Percentiles rank a stretch among this genome's conserved stretches.
Conservation (phyloP, 35 echinoderm and acorn worm species). For the Holothuria glaberrima region DNA sequence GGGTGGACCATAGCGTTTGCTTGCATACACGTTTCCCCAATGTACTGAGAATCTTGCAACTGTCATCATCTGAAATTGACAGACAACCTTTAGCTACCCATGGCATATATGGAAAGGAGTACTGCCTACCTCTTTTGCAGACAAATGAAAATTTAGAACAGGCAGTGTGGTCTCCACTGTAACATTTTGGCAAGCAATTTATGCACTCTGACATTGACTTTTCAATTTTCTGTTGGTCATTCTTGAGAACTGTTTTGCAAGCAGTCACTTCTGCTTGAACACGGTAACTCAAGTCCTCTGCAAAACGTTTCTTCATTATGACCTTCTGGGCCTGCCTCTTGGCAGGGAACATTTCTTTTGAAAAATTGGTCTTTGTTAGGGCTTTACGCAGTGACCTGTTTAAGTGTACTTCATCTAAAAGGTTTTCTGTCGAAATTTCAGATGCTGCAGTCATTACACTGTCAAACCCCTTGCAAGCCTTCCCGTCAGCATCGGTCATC, state of each 20-base stretch:
- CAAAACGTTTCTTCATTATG: background rate
- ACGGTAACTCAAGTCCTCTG: background rate
- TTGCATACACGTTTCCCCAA: slow-evolving; percentile 29
- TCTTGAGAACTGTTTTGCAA: background rate
- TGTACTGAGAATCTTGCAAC: background rate
- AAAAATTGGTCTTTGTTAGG: background rate
- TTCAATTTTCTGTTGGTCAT: background rate
- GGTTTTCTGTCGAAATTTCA: too few relatives aligned
- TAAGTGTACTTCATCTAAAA: too few relatives aligned
- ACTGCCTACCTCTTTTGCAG: too few relatives aligned
- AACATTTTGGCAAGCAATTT: too few relatives aligned
- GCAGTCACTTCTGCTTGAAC: background rate
- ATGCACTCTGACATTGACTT: too few relatives aligned
- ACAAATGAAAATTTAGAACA: too few relatives aligned
- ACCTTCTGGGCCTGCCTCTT: background rate
- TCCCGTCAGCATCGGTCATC: too few relatives aligned
- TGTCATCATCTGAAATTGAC: background rate
- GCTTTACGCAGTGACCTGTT: slow-evolving; percentile 8
- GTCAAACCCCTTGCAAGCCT: too few relatives aligned
- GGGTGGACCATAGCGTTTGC: slow-evolving; percentile 15
- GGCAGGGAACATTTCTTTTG: background rate
- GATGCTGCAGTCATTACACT: too few relatives aligned
- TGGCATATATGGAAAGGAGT: background rate
- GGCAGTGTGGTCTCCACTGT: too few relatives aligned
- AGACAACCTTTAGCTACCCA: background rate